phyloP scores from a whole-genome alignment of 1,140 invertebrate genomes.

The Dreissena polymorpha region DNA sequence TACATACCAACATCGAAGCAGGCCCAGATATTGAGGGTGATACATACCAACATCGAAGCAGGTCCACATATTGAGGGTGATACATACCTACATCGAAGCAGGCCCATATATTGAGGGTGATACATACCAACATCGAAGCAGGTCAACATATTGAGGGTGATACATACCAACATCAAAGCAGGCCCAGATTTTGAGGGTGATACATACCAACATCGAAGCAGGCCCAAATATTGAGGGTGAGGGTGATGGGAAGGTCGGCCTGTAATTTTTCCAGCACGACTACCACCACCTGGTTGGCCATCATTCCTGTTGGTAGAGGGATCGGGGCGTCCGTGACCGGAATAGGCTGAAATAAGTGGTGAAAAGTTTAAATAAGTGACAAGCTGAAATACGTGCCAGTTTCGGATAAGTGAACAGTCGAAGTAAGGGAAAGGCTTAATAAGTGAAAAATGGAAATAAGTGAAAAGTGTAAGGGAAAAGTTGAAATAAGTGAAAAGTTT shows the following conservation, averaged over 20 bases:
- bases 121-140: conserved; percentile 53
- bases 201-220: conserved; percentile 53
- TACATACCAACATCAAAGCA: conserved; percentile 53
- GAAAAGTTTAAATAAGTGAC: not conserved
- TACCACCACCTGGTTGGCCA: conserved; percentile 47
- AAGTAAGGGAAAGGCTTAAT: too few relatives aligned
- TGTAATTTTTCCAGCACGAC: conserved; percentile 49
- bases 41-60: conserved; percentile 53
- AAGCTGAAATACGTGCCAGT: too few relatives aligned
- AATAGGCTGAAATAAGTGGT: conserved; percentile 19
- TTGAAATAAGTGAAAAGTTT: too few relatives aligned
- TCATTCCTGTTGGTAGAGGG: conserved; percentile 13
- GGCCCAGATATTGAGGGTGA: conserved; percentile 55
- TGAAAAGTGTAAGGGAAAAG: too few relatives aligned
- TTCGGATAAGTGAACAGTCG: too few relatives aligned
- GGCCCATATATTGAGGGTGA: conserved; percentile 56
- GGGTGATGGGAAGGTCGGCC: conserved; percentile 33
- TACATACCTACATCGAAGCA: conserved; percentile 53
- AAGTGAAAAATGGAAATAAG: too few relatives aligned
- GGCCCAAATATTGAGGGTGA: conserved; percentile 55
- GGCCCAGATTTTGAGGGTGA: conserved; percentile 54
- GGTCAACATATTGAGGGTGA: conserved; percentile 55
- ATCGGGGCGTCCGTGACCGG: conserved; percentile 14
- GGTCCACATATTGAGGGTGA: conserved; percentile 55
- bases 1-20: conserved; percentile 53